Evolutionary conservation across 2,888 invertebrate genomes (phyloP).

Genomic region (Epirrhoe alternata): DNA sequence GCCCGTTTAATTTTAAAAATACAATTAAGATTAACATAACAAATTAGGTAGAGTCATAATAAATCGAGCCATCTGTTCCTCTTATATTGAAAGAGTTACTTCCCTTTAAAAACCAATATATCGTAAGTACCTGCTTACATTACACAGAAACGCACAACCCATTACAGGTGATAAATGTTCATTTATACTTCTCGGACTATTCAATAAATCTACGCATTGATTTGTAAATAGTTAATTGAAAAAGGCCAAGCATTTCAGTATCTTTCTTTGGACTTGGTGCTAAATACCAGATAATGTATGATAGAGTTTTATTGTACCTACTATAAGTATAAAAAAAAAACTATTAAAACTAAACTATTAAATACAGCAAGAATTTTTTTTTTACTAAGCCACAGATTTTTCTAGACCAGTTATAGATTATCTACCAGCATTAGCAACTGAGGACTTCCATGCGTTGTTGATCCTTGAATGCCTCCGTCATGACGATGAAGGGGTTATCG

Average conservation of each 20-base stretch:
- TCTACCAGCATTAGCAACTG: no score
- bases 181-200: conserved; percentile 22
- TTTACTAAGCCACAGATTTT: no score
- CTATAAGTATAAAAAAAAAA: no score
- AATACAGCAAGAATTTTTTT: no score
- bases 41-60: neutral
- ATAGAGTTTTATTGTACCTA: no score
- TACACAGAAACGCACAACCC: conserved; percentile 1
- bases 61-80: neutral
- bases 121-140: neutral
- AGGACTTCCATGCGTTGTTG: no score
- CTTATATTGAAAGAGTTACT: neutral
- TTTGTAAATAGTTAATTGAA: conserved; percentile 30
- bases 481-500: no score
- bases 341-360: no score
- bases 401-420: no score
- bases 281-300: no score
- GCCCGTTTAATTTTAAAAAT: neutral
- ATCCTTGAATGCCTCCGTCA: no score
- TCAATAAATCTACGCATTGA: conserved; percentile 25
- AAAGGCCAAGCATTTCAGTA: conserved; percentile 19
- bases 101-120: neutral
- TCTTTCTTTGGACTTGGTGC: no score
- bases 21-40: neutral
- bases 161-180: conserved; percentile 29